Evolutionary conservation across 2,888 invertebrate species (phyloP).

Genomic region (Cataglyphis livida): DNA sequence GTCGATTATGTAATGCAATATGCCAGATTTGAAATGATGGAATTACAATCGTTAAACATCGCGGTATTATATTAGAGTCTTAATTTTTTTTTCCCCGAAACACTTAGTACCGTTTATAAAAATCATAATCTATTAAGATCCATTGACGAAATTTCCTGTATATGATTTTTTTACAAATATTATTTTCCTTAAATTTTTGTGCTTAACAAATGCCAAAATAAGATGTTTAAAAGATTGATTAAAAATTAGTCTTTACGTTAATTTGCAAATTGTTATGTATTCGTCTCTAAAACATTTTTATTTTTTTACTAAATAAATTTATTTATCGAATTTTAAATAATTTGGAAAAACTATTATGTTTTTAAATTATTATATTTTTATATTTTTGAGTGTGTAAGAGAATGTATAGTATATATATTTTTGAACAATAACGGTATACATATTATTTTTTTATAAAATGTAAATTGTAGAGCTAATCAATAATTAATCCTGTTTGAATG

Average conservation of each 20-base stretch:
- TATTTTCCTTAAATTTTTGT: not conserved
- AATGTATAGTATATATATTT: not conserved
- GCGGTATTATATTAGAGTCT: not conserved
- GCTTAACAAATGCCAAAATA: not conserved
- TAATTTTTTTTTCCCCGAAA: not conserved
- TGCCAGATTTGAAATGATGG: not conserved
- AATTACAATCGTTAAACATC: slow-evolving; percentile 25
- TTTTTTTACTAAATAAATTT: not conserved
- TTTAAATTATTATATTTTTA: not conserved
- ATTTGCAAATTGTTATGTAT: slow-evolving; percentile 10
- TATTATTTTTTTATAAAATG: not conserved
- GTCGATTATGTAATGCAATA: slow-evolving; percentile 41
- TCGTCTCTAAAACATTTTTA: not conserved
- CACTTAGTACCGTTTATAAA: not conserved
- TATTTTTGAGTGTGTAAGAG: not conserved
- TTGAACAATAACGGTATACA: not conserved
- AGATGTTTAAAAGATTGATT: slow-evolving; percentile 4
- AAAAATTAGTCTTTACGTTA: not conserved
- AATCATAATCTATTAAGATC: not conserved
- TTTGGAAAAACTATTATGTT: not conserved
- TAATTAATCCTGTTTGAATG: not conserved
- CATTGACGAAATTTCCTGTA: not conserved
- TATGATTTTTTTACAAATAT: not conserved
- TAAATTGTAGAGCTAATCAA: not conserved
- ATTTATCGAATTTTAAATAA: not conserved